Evolutionary conservation across 1,140 invertebrate genomes (phyloP), one percentile per base, ranked within the genome.

Genomic region (Aradophagus sp.): DNA sequence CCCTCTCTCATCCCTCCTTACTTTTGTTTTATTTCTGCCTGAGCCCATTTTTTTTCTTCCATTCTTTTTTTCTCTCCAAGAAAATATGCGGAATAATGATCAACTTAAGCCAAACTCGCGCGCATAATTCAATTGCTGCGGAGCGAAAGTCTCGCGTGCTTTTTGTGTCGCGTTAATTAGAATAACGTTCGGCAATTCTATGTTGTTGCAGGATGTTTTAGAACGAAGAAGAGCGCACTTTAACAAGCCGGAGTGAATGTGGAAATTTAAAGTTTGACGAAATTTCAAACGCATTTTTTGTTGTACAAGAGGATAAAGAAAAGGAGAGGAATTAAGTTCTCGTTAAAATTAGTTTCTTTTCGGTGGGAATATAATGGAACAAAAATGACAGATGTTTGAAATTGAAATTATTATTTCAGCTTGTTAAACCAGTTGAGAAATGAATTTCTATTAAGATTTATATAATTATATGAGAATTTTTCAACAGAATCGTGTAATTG

Each of bases 81-180:
- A n/a, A n/a, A n/a, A n/a, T n/a, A n/a, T n/a, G n/a, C 39, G 16
- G 34, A 38, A 42, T 34, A 42, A 34, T 35, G 38, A 42, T 55
- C 38, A 13, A 35, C 17, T 15, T 16, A 42, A 32, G 39, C 29
- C 41, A 45, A 34, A 56, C 52, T 34, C 35, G 48, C 32, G 32
- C 34, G 29, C 41, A 58, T 45, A 47, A 52, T 38, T 52, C 47
- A 52, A 52, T 52, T 23, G 47, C 34, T n/a, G n/a, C n/a, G n/a
- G n/a, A n/a, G n/a, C n/a, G 14, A 17, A 8, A 13, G 26, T 17
- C 34, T 29, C 35, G 26, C 11, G 27, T 32, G 52, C 42, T 39
- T 50, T 50, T 52, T 52, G 17, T 36, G 29, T 52, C 27, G 27
- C 34, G 29, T 42, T 62, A 45, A 48, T 59, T 59, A 23, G 55